Base-by-base conservation (phyloP, 2,888 invertebrate genomes). In the Sminthurides aquaticus region DNA sequence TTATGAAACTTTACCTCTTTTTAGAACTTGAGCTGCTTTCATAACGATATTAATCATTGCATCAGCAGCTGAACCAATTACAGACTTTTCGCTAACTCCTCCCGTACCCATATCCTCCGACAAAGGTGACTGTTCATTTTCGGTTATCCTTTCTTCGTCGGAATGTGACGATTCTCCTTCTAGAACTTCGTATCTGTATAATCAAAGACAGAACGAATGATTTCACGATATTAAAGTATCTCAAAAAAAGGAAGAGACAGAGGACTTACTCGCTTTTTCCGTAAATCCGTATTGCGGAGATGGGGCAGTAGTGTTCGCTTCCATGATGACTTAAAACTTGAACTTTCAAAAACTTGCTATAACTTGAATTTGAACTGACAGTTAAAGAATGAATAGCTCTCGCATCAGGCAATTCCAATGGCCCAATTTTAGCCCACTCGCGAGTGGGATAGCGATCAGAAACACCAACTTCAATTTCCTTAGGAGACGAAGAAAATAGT, bases 261-360 rank as follows among this genome's bases (percentile, higher is more conserved):
- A 20, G 54, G 57, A 76, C 79, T 69, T 77, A 91, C 77, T 95
- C 95, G 18, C 92, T 93, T 1, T 91, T 92, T 22, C 96, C 97
- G 77, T 90, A 95, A 1, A 93, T 91, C 68, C 91, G 87, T 78
- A 99, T 91, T 59, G 96, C 82, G n/a, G 95, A 96, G 70, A 99
- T 84, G 0, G 99, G 98, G 78, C 99, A 99, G 78, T 90, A 99
- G 78, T 99, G 98, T 79, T 99, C 98, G 8, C 88, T 87, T 24
- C 98, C 97, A 78, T 96, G 91, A 79, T 99, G 95, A 49, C 93
- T 91, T 69, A 91, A 84, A 76, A 99, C 84, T 76, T 99, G 98
- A 54, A 85, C 78, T 55, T 65, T 65, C 2, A 74, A 34, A 54
- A 68, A 74, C 61, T 74, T 74, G 49, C 74, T 78, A 80, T 75